These are phyloP conservation scores for Chymomyza fuscimana DNA, from an alignment of 2,888 invertebrate species.

Conservation along the genomic window DNA sequence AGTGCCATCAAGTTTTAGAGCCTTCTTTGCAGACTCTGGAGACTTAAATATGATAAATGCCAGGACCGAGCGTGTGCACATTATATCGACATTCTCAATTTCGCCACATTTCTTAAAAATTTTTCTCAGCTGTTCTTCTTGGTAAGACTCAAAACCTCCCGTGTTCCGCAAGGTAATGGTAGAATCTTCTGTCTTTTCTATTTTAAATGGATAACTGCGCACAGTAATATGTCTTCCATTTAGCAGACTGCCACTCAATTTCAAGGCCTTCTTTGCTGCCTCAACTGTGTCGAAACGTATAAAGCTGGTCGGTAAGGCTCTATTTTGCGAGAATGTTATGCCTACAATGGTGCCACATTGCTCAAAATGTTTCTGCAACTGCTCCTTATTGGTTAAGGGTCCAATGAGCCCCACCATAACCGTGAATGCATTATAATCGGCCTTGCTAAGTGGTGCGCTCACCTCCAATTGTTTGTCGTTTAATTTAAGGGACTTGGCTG, in stretches of 20 bases:
- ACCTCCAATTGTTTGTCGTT: slow-evolving; percentile 36
- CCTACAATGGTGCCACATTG: slow-evolving; percentile 57
- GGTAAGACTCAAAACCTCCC: slow-evolving; percentile 41
- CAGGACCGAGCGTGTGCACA: slow-evolving; percentile 55
- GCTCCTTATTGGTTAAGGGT: slow-evolving; percentile 37
- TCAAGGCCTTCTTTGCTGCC: slow-evolving; percentile 39
- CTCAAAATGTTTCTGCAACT: slow-evolving; percentile 49
- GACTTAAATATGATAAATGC: slow-evolving; percentile 63
- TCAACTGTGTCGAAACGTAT: slow-evolving; percentile 45
- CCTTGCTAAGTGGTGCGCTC: not conserved
- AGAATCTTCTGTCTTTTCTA: slow-evolving; percentile 29
- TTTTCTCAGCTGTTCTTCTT: slow-evolving; percentile 35
- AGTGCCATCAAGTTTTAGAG: slow-evolving; percentile 54
- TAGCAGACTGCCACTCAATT: slow-evolving; percentile 56
- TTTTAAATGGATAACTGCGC: not conserved
- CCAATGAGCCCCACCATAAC: slow-evolving; percentile 50
- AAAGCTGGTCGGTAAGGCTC: slow-evolving; percentile 42
- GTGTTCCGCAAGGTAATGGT: slow-evolving; percentile 58
- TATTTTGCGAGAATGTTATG: slow-evolving; percentile 42
- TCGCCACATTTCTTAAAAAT: slow-evolving; percentile 67
- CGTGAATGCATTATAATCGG: slow-evolving; percentile 31
- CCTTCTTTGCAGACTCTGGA: slow-evolving; percentile 47
- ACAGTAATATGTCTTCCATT: slow-evolving; percentile 60
- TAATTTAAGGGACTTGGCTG: slow-evolving; percentile 48
- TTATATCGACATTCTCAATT: slow-evolving; percentile 48